Evolutionary conservation across 2,888 invertebrate species (phyloP), one percentile per base, ranked within the genome.

Genomic region (Sarcophaga carnaria): DNA sequence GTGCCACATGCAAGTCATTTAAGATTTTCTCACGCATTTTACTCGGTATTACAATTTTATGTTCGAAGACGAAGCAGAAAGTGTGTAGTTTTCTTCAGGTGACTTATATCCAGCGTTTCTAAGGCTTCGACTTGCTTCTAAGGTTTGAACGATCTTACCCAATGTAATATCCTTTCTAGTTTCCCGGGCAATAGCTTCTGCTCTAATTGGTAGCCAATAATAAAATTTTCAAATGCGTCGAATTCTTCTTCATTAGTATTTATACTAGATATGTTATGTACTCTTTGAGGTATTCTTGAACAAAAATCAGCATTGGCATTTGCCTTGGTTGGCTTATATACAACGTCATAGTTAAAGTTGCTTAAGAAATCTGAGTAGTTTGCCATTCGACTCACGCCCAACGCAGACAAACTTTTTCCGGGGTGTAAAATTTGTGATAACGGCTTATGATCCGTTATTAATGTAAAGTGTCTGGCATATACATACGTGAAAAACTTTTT

Each of bases 261-360:
- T n/a, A n/a, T n/a, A n/a, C n/a, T n/a, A n/a, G n/a, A n/a, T n/a
- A n/a, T n/a, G n/a, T n/a, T n/a, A n/a, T n/a, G n/a, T n/a, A n/a
- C n/a, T n/a, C n/a, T n/a, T n/a, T n/a, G n/a, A n/a, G n/a, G n/a
- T n/a, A n/a, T n/a, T n/a, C n/a, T n/a, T n/a, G n/a, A n/a, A n/a
- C n/a, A n/a, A 27, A 59, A 80, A 49, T 85, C 85, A 60, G 81
- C 82, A 66, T 80, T 86, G 10, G 80, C 76, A n/a, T 86, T 86
- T 79, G 49, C 79, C 22, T 83, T 85, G n/a, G 63, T 79, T 3
- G 63, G 45, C 49, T 76, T 80, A 27, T 67, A 69, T 3, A 74
- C 25, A 3, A 80, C 88, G 45, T 67, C 66, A 37, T 62, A 88
- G 47, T 77, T 64, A 71, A 79, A 83, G 60, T 63, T 81, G 17